Evolutionary conservation across 2,797 vertebrate species (phyloP).

Genomic region (Zenarchopterus dispar): DNA sequence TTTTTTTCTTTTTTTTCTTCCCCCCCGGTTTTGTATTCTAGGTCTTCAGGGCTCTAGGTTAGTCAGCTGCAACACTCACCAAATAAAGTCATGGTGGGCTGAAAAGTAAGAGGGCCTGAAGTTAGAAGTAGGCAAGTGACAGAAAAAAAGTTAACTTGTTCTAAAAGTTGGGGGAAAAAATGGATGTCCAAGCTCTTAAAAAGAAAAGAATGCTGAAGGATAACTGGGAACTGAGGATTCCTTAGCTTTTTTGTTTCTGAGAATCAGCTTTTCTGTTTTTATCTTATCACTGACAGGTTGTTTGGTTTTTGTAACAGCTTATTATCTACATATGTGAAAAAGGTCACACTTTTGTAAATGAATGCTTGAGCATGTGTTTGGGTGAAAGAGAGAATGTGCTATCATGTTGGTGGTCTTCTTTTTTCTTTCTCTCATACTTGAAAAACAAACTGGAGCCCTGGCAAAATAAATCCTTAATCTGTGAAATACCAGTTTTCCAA

Average conservation of each 20-base stretch:
- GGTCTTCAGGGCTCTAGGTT: conserved; percentile 52
- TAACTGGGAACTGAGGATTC: conserved; percentile 12
- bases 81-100: conserved; percentile 1
- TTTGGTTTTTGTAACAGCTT: conserved; percentile 82
- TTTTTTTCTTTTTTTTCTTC: conserved; percentile 22
- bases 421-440: conserved; percentile 52
- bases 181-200: neutral
- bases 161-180: neutral
- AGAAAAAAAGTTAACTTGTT: conserved; percentile 16
- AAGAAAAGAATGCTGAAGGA: neutral
- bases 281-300: conserved; percentile 81
- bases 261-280: conserved; percentile 73
- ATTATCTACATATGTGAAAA: conserved; percentile 73
- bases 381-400: conserved; percentile 25
- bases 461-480: conserved; percentile 38
- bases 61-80: conserved; percentile 19
- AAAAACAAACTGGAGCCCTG: conserved; percentile 60
- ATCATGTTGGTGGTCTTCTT: conserved; percentile 65
- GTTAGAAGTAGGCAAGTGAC: conserved; percentile 21
- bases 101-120: conserved; percentile 17
- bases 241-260: conserved; percentile 42
- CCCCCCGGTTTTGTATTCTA: conserved; percentile 16
- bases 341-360: conserved; percentile 58
- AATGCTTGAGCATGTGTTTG: conserved; percentile 32
- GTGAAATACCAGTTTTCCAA: conserved; percentile 51